These are phyloP conservation scores for Ceratina japonica DNA, from an alignment of 1,140 invertebrate species.

Conservation along the genomic window DNA sequence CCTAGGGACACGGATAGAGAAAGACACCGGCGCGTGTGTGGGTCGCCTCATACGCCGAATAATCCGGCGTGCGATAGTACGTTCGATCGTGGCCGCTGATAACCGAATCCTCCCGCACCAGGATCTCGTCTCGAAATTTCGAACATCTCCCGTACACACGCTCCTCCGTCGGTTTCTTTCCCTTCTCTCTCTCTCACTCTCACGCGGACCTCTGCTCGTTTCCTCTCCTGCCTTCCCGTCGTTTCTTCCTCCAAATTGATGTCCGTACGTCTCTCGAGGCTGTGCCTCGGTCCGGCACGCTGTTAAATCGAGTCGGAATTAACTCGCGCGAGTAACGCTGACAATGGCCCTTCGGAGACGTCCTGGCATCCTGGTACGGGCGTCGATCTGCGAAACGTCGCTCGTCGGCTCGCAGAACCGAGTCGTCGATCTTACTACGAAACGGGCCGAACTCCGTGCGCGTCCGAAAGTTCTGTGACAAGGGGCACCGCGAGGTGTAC, in stretches of 20 bases:
- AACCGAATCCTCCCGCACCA: constrained; percentile 51
- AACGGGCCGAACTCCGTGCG: neutral
- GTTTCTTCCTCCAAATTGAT: neutral
- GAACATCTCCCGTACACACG: constrained; percentile 55
- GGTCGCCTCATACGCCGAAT: constrained; percentile 31
- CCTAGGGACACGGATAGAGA: neutral
- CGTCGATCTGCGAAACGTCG: constrained; percentile 45
- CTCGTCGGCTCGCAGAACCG: neutral
- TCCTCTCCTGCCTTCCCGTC: neutral
- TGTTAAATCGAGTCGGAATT: constrained; percentile 8
- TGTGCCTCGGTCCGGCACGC: neutral
- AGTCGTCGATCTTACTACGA: neutral
- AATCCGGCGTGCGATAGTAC: constrained; percentile 36
- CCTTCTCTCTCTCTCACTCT: constrained; percentile 25
- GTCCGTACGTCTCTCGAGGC: neutral
- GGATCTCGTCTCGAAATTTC: constrained; percentile 49
- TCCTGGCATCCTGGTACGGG: constrained; percentile 46
- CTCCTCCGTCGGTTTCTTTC: constrained; percentile 17
- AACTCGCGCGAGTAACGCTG: constrained; percentile 32
- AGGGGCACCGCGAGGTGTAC: neutral
- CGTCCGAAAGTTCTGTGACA: constrained; percentile 4
- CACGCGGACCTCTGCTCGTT: neutral
- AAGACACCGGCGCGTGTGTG: constrained; percentile 14
- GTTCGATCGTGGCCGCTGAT: constrained; percentile 36
- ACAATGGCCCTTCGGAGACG: constrained; percentile 27